Base-by-base conservation (phyloP, 2,797 vertebrate species). In the Hydrolagus colliei region DNA sequence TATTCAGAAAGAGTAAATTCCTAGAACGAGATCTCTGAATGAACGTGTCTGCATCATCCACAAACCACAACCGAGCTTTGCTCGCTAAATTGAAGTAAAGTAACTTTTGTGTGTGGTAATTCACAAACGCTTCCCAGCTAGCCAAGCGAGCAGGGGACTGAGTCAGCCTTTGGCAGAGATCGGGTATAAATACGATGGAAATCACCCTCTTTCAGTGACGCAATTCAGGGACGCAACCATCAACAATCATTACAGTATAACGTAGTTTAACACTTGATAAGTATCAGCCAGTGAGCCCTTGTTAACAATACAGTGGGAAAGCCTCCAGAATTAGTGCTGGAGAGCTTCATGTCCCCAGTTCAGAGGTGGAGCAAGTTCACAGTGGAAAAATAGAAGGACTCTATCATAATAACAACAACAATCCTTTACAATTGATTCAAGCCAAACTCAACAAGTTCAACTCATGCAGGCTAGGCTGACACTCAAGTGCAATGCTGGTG, bases 1-100 rank as follows among this genome's bases (percentile, higher is more conserved):
- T 62, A 79, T 63, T 79, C 61, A 62, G 61, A 59, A 79, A 63
- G 62, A 62, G n/a, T 79, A 61, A 62, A 79, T 62, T 63, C 59
- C 76, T 63, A 79, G 76, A 79, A 79, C 2, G 59, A 62, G 18
- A 63, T 13, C 11, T 52, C 67, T 59, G 61, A 77, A 77, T 77
- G 75, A 61, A 77, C 18, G 9, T 52, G 61, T 77, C 52, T 27
- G 61, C n/a, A 27, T 11, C 61, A 79, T 22, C 76, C 18, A 59
- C 75, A 79, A 79, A 79, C 76, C 76, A 27, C 59, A 79, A 78
- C 59, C 61, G 3, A 79, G 52, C 67, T 20, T 59, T 27, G 61
- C 61, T n/a, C 76, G 22, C 20, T 79, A 79, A 79, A 62, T 63
- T 63, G 76, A 79, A 79, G 20, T 62, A 79, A 79, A 79, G 61